Conservation (phyloP, 2,797 vertebrate genomes). For the Hypotaenidia philippensis region DNA sequence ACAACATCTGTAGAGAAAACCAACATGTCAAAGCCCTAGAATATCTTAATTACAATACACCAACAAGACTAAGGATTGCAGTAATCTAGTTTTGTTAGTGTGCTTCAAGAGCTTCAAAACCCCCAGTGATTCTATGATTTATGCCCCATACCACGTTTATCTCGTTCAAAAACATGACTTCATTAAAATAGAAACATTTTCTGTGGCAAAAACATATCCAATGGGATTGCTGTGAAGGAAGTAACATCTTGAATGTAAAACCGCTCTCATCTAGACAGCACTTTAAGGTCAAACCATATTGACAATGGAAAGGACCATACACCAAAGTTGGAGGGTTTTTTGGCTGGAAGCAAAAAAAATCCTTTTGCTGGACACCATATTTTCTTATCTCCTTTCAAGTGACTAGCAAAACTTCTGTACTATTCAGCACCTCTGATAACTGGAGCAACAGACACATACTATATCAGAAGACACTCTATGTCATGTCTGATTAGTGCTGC, state of each 20-base stretch:
- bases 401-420: background rate
- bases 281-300: background rate
- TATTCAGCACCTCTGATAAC: background rate
- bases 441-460: background rate
- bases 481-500: background rate
- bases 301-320: background rate
- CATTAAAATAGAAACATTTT: background rate
- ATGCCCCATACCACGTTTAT: background rate
- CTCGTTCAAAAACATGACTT: background rate
- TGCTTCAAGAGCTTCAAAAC: background rate
- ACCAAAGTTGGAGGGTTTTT: too few species aligned
- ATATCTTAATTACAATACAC: background rate
- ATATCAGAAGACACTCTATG: background rate
- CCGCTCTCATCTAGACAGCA: background rate
- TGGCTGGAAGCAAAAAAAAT: too few species aligned
- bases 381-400: background rate
- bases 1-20: conserved; percentile 23
- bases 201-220: background rate
- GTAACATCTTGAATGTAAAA: background rate
- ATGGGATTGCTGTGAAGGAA: background rate
- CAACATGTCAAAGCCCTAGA: background rate
- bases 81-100: background rate
- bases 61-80: background rate
- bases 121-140: background rate
- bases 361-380: background rate